phyloP scores from a whole-genome alignment of 1,140 invertebrate genomes.

The Cepaea nemoralis region DNA sequence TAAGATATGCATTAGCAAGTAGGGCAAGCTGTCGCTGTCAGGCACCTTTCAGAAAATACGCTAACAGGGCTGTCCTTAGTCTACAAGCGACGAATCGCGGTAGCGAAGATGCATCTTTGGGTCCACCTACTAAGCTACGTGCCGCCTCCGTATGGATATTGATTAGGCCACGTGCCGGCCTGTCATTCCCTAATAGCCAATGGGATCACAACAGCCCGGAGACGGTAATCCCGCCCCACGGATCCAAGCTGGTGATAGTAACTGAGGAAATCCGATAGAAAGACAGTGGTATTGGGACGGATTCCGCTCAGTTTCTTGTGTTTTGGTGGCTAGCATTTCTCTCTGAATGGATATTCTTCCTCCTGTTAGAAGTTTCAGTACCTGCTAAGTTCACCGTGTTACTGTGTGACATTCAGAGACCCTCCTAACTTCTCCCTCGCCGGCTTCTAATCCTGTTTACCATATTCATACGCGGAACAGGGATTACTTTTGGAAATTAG shows the following conservation, averaged over 20 bases:
- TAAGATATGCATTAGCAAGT: neutral
- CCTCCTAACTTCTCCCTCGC: neutral
- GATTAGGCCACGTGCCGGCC: slow-evolving; percentile 33
- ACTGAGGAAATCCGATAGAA: slow-evolving; percentile 11
- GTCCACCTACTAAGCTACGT: neutral
- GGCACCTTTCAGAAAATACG: neutral
- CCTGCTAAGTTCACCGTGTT: neutral
- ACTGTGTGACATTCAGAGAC: neutral
- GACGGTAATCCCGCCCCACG: neutral
- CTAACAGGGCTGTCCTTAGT: neutral
- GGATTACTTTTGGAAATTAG: slow-evolving; percentile 7
- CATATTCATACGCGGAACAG: slow-evolving; percentile 1
- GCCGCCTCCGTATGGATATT: slow-evolving; percentile 12
- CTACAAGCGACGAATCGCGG: slow-evolving; percentile 22
- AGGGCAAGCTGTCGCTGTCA: neutral
- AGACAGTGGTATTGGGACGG: neutral
- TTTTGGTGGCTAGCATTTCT: slow-evolving; percentile 1
- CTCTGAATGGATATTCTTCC: neutral
- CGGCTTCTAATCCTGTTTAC: neutral
- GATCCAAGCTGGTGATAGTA: neutral
- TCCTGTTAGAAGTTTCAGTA: neutral
- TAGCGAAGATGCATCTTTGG: neutral
- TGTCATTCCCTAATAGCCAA: neutral
- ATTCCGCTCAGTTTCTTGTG: slow-evolving; percentile 20
- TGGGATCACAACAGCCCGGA: neutral